Evolutionary conservation across 2,113 vertebrate species (phyloP).

Genomic region (Cyanistes caeruleus): DNA sequence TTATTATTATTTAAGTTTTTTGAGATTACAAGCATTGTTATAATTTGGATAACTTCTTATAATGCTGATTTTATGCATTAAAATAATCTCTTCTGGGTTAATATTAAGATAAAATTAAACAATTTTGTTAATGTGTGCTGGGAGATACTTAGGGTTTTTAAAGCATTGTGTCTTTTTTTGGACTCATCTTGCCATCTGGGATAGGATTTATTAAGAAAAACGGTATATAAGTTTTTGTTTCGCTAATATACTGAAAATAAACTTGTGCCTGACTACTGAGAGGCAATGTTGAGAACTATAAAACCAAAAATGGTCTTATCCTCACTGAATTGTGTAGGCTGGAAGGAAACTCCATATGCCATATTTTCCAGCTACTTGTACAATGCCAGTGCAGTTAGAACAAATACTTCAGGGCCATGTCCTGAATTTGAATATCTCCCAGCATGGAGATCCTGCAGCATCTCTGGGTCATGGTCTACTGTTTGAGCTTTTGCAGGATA

Average conservation of each 20-base stretch:
- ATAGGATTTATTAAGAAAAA: conserved; percentile 3
- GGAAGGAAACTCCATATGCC: not conserved
- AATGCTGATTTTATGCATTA: not conserved
- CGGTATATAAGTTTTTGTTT: not conserved
- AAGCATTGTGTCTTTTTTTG: not conserved
- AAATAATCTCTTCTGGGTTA: not conserved
- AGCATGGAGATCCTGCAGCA: not conserved
- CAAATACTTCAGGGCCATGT: not conserved
- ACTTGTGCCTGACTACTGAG: not conserved
- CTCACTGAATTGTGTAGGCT: not conserved
- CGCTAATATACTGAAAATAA: conserved; percentile 9
- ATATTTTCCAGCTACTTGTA: not conserved
- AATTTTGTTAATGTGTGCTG: not conserved
- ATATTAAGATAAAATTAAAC: not conserved
- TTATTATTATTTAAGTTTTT: not conserved
- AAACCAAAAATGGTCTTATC: not conserved
- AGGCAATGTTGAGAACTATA: not conserved
- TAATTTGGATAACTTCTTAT: not conserved
- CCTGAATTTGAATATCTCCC: not conserved
- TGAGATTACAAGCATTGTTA: not conserved
- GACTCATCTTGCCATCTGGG: not conserved
- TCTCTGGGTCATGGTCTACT: not conserved
- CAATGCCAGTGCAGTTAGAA: not conserved
- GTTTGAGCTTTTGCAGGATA: not conserved
- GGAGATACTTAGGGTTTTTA: not conserved